Evolutionary conservation across 1,140 invertebrate species (phyloP), one percentile per base, ranked within the genome.

Genomic region (Drosophila lini): DNA sequence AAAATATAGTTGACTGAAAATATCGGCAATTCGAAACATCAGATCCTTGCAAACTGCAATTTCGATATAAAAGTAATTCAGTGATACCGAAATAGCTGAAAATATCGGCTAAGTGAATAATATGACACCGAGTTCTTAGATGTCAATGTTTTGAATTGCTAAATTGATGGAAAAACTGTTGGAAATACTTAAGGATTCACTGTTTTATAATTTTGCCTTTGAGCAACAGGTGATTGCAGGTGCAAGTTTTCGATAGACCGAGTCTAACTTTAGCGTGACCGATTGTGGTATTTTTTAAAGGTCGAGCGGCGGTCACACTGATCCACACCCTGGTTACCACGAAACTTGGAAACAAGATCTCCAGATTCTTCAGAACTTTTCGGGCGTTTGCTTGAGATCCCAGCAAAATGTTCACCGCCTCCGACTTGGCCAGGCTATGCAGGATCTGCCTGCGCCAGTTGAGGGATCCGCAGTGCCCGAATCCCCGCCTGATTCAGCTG

Each of bases 371-470:
- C 2, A n/a, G 52, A 55, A 38, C 19, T 53, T 36, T 2, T 53
- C 15, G 13, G 19, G 34, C 13, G 36, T 38, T 25, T 13, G 58
- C 69, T 52, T 64, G 67, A 28, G 53, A 80, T 63, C 60, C 41
- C 45, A 81, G 77, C 41, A 64, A 52, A 31, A 88, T 88, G 83
- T 62, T 89, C 38, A 74, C 48, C 59, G 56, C 77, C 40, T 57
- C 73, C 9, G 89, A 91, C 70, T 41, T 91, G 56, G 83, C 83
- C 34, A 68, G 74, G 38, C 67, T 91, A 16, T 91, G 90, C 75
- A 79, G 90, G 42, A 88, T 90, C 42, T 91, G 90, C 42, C 58
- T 91, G 42, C 81, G 75, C 3, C 83, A 77, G 15, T 52, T 91
- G 70, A 60, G 77, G 15, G 81, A 91, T 13, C 48, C 73, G 8